These are phyloP conservation scores for Premnoplex brunnescens DNA, from an alignment of 2,797 vertebrate species.

Conservation along the genomic window DNA sequence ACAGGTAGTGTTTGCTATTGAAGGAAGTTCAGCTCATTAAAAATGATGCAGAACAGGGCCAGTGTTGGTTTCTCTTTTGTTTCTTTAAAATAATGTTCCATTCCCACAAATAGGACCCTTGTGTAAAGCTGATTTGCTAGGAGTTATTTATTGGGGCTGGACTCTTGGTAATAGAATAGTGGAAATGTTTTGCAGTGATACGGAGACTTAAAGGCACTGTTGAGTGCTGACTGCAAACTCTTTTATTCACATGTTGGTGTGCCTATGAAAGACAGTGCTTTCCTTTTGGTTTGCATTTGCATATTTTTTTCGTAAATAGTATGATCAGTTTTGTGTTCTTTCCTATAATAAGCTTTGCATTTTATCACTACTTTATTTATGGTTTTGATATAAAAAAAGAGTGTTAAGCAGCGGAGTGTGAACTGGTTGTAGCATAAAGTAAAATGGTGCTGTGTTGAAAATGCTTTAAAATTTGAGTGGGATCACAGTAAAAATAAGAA, in stretches of 20 bases:
- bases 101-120: rapidly evolving
- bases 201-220: rapidly evolving
- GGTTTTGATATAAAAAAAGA: not conserved
- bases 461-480: not conserved
- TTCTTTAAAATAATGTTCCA: rapidly evolving
- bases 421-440: not conserved
- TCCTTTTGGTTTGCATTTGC: not conserved
- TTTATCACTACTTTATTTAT: not conserved
- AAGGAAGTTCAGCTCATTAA: not conserved
- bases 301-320: not conserved
- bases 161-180: not conserved
- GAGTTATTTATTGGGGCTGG: rapidly evolving
- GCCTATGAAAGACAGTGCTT: not conserved
- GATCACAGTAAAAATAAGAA: not conserved
- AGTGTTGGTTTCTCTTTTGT: rapidly evolving
- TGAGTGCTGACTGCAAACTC: not conserved
- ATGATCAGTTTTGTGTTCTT: not conserved
- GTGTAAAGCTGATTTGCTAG: not conserved
- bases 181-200: rapidly evolving
- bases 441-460: not conserved
- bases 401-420: not conserved
- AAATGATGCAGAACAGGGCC: rapidly evolving
- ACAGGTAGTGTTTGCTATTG: rapidly evolving
- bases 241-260: rapidly evolving
- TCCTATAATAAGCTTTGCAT: not conserved